Evolutionary conservation across 2,797 vertebrate species (phyloP).

Genomic region (Danio tinwini): DNA sequence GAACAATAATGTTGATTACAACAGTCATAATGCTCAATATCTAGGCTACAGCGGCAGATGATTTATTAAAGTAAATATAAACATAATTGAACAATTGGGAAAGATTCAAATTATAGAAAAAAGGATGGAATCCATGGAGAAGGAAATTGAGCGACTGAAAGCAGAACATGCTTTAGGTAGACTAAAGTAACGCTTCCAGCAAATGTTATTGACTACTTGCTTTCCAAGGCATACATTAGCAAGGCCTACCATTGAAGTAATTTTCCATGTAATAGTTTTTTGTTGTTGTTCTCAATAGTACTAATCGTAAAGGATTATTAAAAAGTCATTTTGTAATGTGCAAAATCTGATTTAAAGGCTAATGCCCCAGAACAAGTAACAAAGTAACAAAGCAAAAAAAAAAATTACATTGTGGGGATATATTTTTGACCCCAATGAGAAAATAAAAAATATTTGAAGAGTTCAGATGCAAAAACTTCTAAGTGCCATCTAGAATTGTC

Average conservation of each 20-base stretch:
- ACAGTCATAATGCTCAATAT: constrained; percentile 13
- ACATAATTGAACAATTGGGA: constrained; percentile 19
- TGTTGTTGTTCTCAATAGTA: too few relatives aligned
- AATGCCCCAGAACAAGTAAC: too few relatives aligned
- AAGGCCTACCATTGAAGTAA: neutral
- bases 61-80: constrained; percentile 36
- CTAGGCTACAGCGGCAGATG: constrained; percentile 7
- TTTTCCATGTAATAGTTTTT: too few relatives aligned
- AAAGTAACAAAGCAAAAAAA: too few relatives aligned
- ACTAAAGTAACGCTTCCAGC: too few relatives aligned
- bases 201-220: neutral
- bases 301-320: too few relatives aligned
- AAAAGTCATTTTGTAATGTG: too few relatives aligned
- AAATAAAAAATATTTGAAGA: too few relatives aligned
- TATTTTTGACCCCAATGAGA: too few relatives aligned
- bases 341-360: too few relatives aligned
- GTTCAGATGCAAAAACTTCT: too few relatives aligned
- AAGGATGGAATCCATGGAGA: constrained; percentile 13
- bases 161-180: constrained; percentile 34
- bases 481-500: too few relatives aligned
- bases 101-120: constrained; percentile 14
- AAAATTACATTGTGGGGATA: neutral
- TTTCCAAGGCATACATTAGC: neutral
- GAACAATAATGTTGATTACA: constrained; percentile 7
- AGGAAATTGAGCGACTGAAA: constrained; percentile 1